Base-by-base conservation (phyloP, 2,888 invertebrate species). In the Amphipyra tragopoginis region DNA sequence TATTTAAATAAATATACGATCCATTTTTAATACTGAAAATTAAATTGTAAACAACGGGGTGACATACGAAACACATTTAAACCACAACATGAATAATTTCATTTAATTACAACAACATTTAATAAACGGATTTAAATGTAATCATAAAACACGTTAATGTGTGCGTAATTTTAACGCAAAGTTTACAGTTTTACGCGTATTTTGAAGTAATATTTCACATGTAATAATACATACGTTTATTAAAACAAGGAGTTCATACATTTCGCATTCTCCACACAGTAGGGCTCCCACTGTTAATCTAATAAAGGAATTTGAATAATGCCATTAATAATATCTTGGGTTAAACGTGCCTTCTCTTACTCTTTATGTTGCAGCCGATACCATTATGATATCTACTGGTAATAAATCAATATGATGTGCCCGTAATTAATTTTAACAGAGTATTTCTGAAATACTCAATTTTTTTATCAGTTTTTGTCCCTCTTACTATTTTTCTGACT, bases 291-390 rank as follows among this genome's bases (percentile, higher is more conserved):
- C 87, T 88, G 91, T 87, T 93, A 92, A 93, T 92, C 91, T 91
- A 92, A 93, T 92, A 92, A 92, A 90, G 84, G 90, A 89, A 91
- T 93, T 93, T 92, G 88, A 92, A 92, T 92, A 91, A 87, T 83
- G 86, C 84, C 89, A 93, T 93, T 90, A 93, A 92, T 93, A 92
- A 91, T 78, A 60, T 65, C 65, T 77, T 74, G 79, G 73, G 71
- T 73, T 77, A 78, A 79, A 76, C 72, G 77, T 62, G 65, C 63
- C 59, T 70, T 82, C 75, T 33, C 69, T 48, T 52, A 69, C 72
- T 76, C 74, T 78, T 80, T 71, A 72, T 79, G 47, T 60, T 72
- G 49, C 66, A 67, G 72, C 75, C 77, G 76, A 78, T 81, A 79
- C 75, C 73, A 77, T 81, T 82, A 77, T 74, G 52, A 66, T 74